Evolutionary conservation across 2,113 vertebrate species (phyloP), one percentile per base, ranked within the genome.

Genomic region (Corythornis madagascariensis): DNA sequence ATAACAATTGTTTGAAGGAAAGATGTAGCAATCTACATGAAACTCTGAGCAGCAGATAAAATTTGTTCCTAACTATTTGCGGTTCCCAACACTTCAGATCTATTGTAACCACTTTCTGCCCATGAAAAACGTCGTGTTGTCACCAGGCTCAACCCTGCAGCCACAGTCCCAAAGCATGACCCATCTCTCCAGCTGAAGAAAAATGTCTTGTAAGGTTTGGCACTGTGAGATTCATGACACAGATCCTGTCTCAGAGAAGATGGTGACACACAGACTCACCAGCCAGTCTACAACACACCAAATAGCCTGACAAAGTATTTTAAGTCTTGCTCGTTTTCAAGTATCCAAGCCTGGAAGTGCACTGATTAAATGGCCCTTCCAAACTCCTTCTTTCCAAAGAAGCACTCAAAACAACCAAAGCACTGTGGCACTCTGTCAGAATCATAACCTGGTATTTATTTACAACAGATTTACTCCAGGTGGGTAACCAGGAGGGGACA

Each of bases 21-120:
- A 88, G 86, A 95, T 94, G 96, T 70, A 86, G 93, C 93, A 96
- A 95, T 93, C 93, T 88, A 56, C 83, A 88, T 57, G 73, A 84
- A 90, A 75, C 59, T 94, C 71, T 66, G 90, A 93, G 88, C 9
- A 95, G 94, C 69, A 89, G 89, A 91, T 89, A 90, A 92, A 92
- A 90, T 87, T 92, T 91, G 56, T 56, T 90, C 71, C 90, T 89
- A 61, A 66, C 38, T 65, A 71, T 40, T 88, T 89, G 91, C 0
- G 11, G 84, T 85, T 91, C 78, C 52, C 45, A 92, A 9, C 33
- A 59, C 87, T 91, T 96, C 81, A 95, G 84, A 94, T 87, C 82
- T 80, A 87, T 91, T 96, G 91, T 94, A 91, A 63, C 56, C 48
- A 26, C 82, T 94, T 86, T 93, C 78, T 70, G 90, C 61, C 70